A percentile compares a stretch with the other conserved stretches of the same genome.
Conservation (phyloP, 1,140 invertebrate genomes). For the Drosophila navojoa region DNA sequence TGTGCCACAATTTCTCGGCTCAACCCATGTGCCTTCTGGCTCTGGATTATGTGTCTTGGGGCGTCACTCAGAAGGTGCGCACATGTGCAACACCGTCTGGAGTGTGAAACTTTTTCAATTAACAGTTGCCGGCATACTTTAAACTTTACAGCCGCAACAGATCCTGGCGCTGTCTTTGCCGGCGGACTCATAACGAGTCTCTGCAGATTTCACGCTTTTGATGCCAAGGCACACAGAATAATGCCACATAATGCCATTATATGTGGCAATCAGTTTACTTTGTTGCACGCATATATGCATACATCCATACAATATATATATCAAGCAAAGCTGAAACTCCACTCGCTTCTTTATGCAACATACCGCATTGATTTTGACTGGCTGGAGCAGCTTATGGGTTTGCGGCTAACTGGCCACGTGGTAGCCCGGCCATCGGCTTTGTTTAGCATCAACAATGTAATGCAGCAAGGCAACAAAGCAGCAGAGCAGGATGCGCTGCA, state of each 20-base stretch:
- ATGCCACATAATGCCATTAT: slow-evolving; percentile 71
- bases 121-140: slow-evolving; percentile 70
- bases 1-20: slow-evolving; percentile 28
- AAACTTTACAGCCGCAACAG: slow-evolving; percentile 52
- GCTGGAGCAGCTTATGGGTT: slow-evolving; percentile 19
- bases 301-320: too few relatives aligned
- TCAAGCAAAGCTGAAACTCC: background rate
- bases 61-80: slow-evolving; percentile 56
- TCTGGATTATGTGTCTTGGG: slow-evolving; percentile 27
- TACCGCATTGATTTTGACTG: slow-evolving; percentile 33
- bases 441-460: slow-evolving; percentile 18
- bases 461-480: slow-evolving; percentile 7
- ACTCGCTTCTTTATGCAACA: slow-evolving; percentile 38
- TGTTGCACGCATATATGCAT: slow-evolving; percentile 8
- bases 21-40: background rate
- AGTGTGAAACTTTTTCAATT: slow-evolving; percentile 79
- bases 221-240: slow-evolving; percentile 47
- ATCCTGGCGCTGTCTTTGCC: slow-evolving; percentile 24
- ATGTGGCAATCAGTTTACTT: slow-evolving; percentile 56
- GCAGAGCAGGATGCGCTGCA: slow-evolving; percentile 9
- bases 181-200: slow-evolving; percentile 62
- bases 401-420: slow-evolving; percentile 35
- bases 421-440: slow-evolving; percentile 24
- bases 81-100: slow-evolving; percentile 53
- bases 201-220: slow-evolving; percentile 65